phyloP scores from a whole-genome alignment of 23 tunicate genomes.

The Ascidia mentula region DNA sequence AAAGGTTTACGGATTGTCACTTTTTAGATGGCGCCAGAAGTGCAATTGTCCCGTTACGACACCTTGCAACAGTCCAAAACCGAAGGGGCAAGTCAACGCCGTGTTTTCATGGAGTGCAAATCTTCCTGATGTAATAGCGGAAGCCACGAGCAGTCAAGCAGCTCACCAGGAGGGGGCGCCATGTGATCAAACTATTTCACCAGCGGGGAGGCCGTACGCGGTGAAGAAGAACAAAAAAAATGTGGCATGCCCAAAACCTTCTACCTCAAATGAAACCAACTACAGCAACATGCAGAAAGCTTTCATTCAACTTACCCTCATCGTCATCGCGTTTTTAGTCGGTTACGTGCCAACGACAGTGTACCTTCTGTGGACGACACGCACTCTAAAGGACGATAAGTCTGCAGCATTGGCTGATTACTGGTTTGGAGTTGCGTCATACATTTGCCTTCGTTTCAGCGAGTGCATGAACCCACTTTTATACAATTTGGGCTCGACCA shows the following conservation, averaged over 20 bases:
- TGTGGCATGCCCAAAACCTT: background rate
- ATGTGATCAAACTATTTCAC: background rate
- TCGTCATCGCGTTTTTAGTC: conserved; percentile 26
- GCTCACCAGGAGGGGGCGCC: background rate
- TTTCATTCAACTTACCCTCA: conserved; percentile 30
- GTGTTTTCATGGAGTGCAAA: background rate
- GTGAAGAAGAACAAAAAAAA: background rate
- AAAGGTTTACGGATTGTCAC: background rate
- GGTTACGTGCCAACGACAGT: conserved; percentile 46
- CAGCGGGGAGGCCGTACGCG: background rate
- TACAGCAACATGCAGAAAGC: conserved; percentile 7
- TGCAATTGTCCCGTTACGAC: background rate
- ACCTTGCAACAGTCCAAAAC: background rate
- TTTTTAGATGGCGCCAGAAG: conserved; percentile 8
- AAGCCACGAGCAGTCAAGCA: background rate
- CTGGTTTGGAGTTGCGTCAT: conserved; percentile 91
- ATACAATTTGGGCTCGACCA: conserved; percentile 83
- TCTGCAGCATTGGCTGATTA: conserved; percentile 31
- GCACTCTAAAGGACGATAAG: conserved; percentile 1
- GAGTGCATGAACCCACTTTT: conserved; percentile 92
- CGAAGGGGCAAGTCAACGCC: background rate
- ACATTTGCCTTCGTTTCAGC: conserved; percentile 61
- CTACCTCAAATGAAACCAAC: background rate
- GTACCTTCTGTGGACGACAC: conserved; percentile 61
- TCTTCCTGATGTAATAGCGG: background rate